Conservation (phyloP, 2,797 vertebrate genomes). For the Notolabrus celidotus region DNA sequence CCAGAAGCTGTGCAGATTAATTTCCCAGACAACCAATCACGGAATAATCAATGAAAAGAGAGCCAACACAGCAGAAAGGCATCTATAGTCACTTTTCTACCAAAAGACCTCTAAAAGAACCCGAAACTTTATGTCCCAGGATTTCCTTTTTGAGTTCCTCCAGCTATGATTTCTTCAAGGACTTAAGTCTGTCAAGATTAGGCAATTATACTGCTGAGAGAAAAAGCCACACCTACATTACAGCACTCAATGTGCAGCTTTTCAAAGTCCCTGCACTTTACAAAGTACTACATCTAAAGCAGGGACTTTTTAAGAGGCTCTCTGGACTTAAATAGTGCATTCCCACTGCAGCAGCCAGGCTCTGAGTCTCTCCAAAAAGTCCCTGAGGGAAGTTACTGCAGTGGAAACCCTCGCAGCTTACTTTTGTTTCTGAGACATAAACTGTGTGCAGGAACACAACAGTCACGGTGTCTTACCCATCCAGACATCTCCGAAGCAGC, state of each 20-base stretch:
- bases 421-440: not conserved
- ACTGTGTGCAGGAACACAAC: not conserved
- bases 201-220: not conserved
- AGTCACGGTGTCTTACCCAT: constrained; percentile 89
- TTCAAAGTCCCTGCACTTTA: not conserved
- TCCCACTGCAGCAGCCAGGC: not conserved
- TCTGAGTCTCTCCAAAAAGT: not conserved
- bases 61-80: no score
- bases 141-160: not conserved
- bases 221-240: not conserved
- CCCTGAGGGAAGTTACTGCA: not conserved
- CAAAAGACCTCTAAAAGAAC: not conserved
- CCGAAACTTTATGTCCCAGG: not conserved
- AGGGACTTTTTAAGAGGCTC: not conserved
- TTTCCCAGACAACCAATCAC: no score
- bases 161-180: not conserved
- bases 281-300: not conserved
- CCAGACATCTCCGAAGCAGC: constrained; percentile 99
- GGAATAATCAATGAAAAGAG: no score
- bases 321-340: not conserved
- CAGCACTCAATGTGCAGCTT: not conserved
- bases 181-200: not conserved
- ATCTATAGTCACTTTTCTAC: no score
- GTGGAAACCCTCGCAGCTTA: not conserved
- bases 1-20: no score